A percentile compares a stretch with the other conserved stretches of the same genome.
Evolutionary conservation across 1,140 invertebrate genomes (phyloP).

Genomic region (Solenopsis fugax): DNA sequence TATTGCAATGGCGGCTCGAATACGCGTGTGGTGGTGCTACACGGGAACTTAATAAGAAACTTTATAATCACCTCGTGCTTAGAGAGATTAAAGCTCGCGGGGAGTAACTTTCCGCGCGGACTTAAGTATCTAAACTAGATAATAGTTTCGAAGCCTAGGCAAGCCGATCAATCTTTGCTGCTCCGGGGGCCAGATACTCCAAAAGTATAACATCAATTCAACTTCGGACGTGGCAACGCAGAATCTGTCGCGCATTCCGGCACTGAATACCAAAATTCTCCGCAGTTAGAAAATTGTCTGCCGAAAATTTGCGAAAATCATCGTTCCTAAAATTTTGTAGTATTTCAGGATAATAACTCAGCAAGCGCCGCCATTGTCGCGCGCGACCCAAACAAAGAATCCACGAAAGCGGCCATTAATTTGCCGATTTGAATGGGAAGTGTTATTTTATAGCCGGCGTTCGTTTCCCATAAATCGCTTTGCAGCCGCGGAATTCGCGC

Average conservation of each 20-base stretch:
- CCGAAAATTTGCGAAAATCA: constrained; percentile 26
- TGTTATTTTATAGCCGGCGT: constrained; percentile 83
- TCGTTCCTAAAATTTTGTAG: constrained; percentile 46
- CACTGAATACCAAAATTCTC: not conserved
- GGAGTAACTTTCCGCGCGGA: constrained; percentile 62
- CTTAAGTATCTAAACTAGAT: constrained; percentile 63
- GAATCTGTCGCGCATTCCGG: not conserved
- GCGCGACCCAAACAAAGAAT: constrained; percentile 80
- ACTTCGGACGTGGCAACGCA: not conserved
- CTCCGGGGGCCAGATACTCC: not conserved
- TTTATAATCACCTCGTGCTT: constrained; percentile 65
- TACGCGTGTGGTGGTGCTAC: constrained; percentile 46
- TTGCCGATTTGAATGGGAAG: constrained; percentile 83
- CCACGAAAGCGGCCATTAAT: constrained; percentile 83
- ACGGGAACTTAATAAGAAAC: constrained; percentile 62
- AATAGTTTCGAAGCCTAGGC: constrained; percentile 59
- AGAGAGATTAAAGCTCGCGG: constrained; percentile 63
- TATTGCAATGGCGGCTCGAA: constrained; percentile 46
- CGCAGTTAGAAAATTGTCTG: constrained; percentile 23
- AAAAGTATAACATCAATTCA: constrained; percentile 14
- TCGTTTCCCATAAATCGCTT: constrained; percentile 80
- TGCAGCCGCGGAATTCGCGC: constrained; percentile 70
- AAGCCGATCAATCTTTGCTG: constrained; percentile 57
- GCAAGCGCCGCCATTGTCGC: constrained; percentile 75
- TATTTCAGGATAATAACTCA: constrained; percentile 81